phyloP scores from a whole-genome alignment of 2,797 vertebrate species.

The Erpetoichthys calabaricus region DNA sequence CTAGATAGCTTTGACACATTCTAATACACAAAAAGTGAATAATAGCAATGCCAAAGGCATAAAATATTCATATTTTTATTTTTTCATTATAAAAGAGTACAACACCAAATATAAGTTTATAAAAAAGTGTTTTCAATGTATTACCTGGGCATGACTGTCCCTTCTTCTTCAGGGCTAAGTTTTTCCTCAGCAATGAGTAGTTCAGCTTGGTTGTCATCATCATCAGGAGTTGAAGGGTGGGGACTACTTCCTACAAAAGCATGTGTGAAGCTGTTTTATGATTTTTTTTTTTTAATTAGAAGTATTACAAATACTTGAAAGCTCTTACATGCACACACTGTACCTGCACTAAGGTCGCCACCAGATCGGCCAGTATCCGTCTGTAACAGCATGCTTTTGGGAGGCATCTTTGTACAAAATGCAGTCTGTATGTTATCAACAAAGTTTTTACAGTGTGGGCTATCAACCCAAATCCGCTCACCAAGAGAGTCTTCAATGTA shows the following conservation, averaged over 20 bases:
- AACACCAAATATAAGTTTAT: not conserved
- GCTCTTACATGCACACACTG: accelerated
- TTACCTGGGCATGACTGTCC: constrained; percentile 89
- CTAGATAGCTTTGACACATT: too few relatives aligned
- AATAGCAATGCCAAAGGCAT: too few relatives aligned
- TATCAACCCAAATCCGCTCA: constrained; percentile 96
- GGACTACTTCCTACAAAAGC: constrained; percentile 78
- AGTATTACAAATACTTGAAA: too few relatives aligned
- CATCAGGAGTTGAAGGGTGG: constrained; percentile 85
- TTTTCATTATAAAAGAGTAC: too few relatives aligned
- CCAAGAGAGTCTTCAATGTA: constrained; percentile 95
- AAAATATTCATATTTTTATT: too few relatives aligned
- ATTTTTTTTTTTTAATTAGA: too few relatives aligned
- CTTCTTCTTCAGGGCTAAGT: constrained; percentile 88
- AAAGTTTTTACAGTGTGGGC: constrained; percentile 86
- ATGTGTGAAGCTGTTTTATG: too few relatives aligned
- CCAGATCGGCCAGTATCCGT: constrained; percentile 64
- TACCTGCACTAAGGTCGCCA: constrained; percentile 92
- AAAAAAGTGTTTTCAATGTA: not conserved
- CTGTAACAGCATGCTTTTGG: constrained; percentile 84
- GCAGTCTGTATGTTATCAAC: constrained; percentile 97
- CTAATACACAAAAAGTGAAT: too few relatives aligned
- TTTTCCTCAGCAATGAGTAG: constrained; percentile 94
- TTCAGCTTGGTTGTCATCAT: constrained; percentile 89
- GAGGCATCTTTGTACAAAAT: constrained; percentile 88